Evolutionary conservation across 1,140 invertebrate genomes (phyloP).

Genomic region (Alviniconcha marisindica): DNA sequence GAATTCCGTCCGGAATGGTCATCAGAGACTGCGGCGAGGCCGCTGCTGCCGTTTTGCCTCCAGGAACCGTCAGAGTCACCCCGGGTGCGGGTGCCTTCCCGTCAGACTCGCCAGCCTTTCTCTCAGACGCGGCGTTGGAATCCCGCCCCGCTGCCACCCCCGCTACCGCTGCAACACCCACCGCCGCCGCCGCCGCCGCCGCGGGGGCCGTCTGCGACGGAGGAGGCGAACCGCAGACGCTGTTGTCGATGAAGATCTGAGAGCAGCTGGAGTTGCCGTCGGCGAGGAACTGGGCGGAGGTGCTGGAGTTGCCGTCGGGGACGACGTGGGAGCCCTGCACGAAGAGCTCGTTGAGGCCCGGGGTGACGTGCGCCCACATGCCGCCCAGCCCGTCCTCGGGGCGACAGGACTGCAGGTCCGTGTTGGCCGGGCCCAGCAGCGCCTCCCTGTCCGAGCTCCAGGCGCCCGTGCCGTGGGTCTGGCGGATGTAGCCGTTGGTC

Average conservation of each 20-base stretch:
- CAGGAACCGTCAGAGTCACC: constrained; percentile 42
- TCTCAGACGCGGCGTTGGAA: too few relatives aligned
- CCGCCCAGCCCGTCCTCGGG: constrained; percentile 36
- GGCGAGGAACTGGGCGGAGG: background rate
- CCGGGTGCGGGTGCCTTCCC: constrained; percentile 19
- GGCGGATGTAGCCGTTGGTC: constrained; percentile 64
- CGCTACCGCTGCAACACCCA: background rate
- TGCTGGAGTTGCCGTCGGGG: constrained; percentile 9
- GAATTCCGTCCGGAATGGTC: background rate
- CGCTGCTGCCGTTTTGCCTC: constrained; percentile 38
- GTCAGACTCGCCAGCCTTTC: constrained; percentile 35
- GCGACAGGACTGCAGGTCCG: background rate
- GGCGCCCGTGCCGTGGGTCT: background rate
- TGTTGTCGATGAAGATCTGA: constrained; percentile 13
- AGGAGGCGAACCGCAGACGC: background rate
- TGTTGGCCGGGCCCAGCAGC: constrained; percentile 12
- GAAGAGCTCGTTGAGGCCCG: constrained; percentile 33
- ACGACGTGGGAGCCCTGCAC: background rate
- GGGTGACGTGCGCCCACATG: constrained; percentile 48
- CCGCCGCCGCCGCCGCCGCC: background rate
- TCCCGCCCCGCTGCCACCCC: constrained; percentile 48
- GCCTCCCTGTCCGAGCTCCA: background rate
- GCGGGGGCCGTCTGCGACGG: background rate
- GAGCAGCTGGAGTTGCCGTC: constrained; percentile 29
- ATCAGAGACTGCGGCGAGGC: constrained; percentile 43